These are phyloP conservation scores for Coleophora deauratella DNA, from an alignment of 2,888 invertebrate genomes.

Conservation along the genomic window DNA sequence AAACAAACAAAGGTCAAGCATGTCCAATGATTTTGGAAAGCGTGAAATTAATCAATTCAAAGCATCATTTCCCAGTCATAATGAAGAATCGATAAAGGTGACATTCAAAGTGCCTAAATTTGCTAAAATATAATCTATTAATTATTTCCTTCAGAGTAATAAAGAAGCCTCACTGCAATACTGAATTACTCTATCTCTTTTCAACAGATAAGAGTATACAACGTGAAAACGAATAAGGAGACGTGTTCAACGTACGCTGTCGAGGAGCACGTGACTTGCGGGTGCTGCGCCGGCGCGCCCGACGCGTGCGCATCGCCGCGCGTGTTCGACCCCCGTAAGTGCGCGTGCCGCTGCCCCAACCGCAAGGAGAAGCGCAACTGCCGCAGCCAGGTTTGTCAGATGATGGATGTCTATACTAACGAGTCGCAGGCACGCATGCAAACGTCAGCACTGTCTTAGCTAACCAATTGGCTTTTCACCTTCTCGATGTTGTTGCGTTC, in stretches of 20 bases:
- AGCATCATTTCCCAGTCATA: too few species aligned
- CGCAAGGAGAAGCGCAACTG: slow-evolving; percentile 51
- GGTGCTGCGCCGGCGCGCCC: slow-evolving; percentile 43
- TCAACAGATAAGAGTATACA: slow-evolving; percentile 53
- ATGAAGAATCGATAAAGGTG: too few species aligned
- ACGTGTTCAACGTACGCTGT: slow-evolving; percentile 49
- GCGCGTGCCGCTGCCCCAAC: slow-evolving; percentile 65
- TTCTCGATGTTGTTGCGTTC: slow-evolving; percentile 5
- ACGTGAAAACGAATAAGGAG: slow-evolving; percentile 52
- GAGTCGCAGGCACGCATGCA: slow-evolving; percentile 39
- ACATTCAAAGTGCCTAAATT: too few species aligned
- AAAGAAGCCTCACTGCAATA: too few species aligned
- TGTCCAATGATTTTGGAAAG: too few species aligned
- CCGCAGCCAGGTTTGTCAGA: slow-evolving; percentile 64
- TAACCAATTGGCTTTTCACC: background rate
- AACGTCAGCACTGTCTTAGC: slow-evolving; percentile 23
- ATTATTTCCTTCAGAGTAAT: too few species aligned
- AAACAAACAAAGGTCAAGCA: too few species aligned
- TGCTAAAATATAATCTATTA: too few species aligned
- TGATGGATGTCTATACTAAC: slow-evolving; percentile 66
- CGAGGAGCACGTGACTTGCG: slow-evolving; percentile 55
- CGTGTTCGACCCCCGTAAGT: slow-evolving; percentile 66
- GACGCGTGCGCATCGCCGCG: slow-evolving; percentile 41
- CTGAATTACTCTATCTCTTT: slow-evolving; percentile 6
- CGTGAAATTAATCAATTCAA: too few species aligned